Evolutionary conservation across 2,797 vertebrate species (phyloP), one percentile per base, ranked within the genome.

Genomic region (Erpetoichthys calabaricus): DNA sequence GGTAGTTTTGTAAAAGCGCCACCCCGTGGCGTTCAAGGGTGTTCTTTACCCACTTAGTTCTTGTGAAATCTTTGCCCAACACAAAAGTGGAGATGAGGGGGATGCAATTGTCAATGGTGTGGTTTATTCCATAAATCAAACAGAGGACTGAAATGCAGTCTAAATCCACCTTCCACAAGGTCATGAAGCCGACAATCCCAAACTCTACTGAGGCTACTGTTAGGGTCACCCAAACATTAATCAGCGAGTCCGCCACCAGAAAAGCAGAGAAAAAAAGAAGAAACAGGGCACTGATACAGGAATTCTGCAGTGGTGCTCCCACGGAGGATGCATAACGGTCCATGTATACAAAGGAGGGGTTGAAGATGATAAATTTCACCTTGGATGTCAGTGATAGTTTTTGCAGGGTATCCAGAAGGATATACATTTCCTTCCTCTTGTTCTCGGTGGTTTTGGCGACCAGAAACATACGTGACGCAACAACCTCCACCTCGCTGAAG

Each of bases 181-280:
- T 99, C 94, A 99, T 98, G 79, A 98, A 99, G 70, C 96, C 96
- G 75, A 98, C 81, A 65, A 97, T 90, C 56, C 96, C 96, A 43
- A 99, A 98, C 78, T 97, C 93, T 51, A 98, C 95, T 0, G 96
- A 99, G 63, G 90, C 89, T 67, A 98, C 84, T 6, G 91, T 95
- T 67, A 98, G 84, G 58, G 91, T 92, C 60, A 98, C 85, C 96
- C 96, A 99, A 64, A 92, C 81, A 0, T 96, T 92, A 10, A 94
- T 94, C 71, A 99, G 82, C 2, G 96, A 91, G 74, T 98, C 90
- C 62, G 94, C 88, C 45, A 94, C 87, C 10, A 97, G 88, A 75
- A 98, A 90, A 47, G 92, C 91, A 6, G 96, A 94, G 80, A 99
- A 88, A 71, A 95, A 93, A 71, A 99, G 79, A 74, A 98, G 82